phyloP scores from a whole-genome alignment of 2,797 vertebrate genomes.

The Novumbra hubbsi region DNA sequence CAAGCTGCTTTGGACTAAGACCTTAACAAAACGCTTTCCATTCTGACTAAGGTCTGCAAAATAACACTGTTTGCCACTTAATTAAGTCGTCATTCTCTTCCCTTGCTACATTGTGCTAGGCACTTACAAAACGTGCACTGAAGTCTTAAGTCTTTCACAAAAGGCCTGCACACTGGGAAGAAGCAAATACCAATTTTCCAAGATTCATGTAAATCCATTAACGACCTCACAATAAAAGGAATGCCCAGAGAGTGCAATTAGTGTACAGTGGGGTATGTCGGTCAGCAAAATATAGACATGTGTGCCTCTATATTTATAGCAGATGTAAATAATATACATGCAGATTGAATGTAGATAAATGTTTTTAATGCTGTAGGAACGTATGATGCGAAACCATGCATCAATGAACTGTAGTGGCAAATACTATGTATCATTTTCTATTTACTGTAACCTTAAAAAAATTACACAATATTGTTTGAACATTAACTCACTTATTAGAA shows the following conservation, averaged over 20 bases:
- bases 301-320: too few relatives aligned
- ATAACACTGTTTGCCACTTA: slow-evolving; percentile 21
- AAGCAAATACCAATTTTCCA: slow-evolving; percentile 23
- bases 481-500: background rate
- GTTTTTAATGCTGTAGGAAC: background rate
- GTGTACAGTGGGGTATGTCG: slow-evolving; percentile 9
- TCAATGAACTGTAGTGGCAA: background rate
- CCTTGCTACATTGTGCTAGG: slow-evolving; percentile 28
- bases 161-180: slow-evolving; percentile 7
- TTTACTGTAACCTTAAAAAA: background rate
- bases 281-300: background rate
- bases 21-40: slow-evolving; percentile 18
- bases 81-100: slow-evolving; percentile 26
- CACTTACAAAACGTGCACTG: slow-evolving; percentile 16
- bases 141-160: slow-evolving; percentile 20
- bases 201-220: slow-evolving; percentile 36
- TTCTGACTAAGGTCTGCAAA: slow-evolving; percentile 12
- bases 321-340: too few relatives aligned
- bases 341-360: too few relatives aligned
- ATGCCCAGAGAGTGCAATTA: slow-evolving; percentile 5
- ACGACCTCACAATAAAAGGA: slow-evolving; percentile 1
- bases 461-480: background rate
- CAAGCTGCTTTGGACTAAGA: slow-evolving; percentile 9
- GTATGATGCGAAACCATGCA: background rate
- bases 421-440: background rate